Percentiles rank a stretch among this genome's conserved stretches.
Evolutionary conservation across 2,113 vertebrate species (phyloP).

Genomic region (Engraulis encrasicolus): DNA sequence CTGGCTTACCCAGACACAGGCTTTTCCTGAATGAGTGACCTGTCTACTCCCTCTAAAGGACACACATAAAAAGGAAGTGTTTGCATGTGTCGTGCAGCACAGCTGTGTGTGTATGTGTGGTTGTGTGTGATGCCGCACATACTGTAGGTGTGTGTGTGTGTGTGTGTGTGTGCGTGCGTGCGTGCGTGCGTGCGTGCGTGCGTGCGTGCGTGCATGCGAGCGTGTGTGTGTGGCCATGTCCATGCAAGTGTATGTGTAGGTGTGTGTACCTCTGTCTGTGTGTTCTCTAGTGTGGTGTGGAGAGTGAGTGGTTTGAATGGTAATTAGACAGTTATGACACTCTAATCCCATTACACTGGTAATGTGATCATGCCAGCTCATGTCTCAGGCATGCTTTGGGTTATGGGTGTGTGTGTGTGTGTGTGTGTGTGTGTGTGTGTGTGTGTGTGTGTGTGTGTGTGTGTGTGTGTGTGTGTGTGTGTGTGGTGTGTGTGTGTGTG

Average conservation of each 20-base stretch:
- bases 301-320: not conserved
- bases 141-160: not conserved
- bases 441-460: not conserved
- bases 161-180: not conserved
- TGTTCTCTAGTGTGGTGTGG: not conserved
- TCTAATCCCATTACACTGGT: not conserved
- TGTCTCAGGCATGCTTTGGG: not conserved
- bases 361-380: not conserved
- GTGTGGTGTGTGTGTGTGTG: not conserved
- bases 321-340: not conserved
- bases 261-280: not conserved
- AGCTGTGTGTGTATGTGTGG: no score
- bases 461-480: not conserved
- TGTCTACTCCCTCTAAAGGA: no score
- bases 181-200: no score
- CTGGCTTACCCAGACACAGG: no score
- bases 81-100: no score
- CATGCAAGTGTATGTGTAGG: not conserved
- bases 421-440: slow-evolving; percentile 23
- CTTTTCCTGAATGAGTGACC: no score
- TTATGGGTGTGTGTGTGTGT: not conserved
- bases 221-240: no score
- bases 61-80: no score
- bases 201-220: not conserved
- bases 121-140: not conserved